These are phyloP conservation scores for Darevskia mixta DNA, from an alignment of 2,797 vertebrate species.

Conservation along the genomic window DNA sequence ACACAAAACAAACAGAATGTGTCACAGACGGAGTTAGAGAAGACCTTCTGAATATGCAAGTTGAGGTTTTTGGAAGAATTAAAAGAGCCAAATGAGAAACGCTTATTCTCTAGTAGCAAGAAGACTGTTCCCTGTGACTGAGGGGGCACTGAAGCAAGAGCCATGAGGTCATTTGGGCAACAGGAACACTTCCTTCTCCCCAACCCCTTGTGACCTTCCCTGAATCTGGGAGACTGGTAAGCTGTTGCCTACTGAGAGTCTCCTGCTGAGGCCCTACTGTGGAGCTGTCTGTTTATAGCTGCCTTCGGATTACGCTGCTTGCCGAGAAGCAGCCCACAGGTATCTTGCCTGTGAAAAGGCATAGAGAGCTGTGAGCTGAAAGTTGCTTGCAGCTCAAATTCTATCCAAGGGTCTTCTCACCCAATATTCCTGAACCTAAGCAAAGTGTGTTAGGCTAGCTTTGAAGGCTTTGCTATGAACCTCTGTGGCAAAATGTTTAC, in stretches of 20 bases:
- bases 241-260: background rate
- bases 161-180: constrained; percentile 8
- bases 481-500: background rate
- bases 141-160: background rate
- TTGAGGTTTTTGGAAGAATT: background rate
- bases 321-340: constrained; percentile 17
- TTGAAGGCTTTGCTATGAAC: background rate
- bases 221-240: constrained; percentile 11
- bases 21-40: background rate
- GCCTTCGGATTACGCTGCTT: background rate
- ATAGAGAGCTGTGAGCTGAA: background rate
- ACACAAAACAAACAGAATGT: background rate
- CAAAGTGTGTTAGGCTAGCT: background rate
- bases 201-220: background rate
- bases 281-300: background rate
- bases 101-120: background rate
- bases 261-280: background rate
- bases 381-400: background rate
- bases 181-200: constrained; percentile 13
- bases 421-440: constrained; percentile 2
- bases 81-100: background rate
- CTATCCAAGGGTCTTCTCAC: background rate
- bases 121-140: background rate
- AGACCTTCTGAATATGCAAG: background rate
- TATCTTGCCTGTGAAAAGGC: background rate